Conservation (phyloP, 2,113 vertebrate species). For the Heloderma charlesbogerti region DNA sequence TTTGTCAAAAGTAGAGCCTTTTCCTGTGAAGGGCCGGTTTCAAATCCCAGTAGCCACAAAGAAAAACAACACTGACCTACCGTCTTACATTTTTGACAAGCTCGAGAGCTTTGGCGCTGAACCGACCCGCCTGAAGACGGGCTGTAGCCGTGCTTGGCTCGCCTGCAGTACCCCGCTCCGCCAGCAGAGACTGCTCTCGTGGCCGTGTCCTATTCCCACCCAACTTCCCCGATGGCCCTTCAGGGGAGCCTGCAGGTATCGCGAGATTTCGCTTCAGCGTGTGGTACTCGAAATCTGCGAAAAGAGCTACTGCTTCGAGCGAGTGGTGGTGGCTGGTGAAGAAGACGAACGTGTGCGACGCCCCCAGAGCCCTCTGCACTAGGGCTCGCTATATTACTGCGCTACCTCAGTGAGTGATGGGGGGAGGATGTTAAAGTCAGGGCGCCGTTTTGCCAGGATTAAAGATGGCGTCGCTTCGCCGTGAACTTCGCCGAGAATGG, state of each 20-base stretch:
- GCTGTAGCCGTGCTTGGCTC: neutral
- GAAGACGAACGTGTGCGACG: neutral
- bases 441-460: neutral
- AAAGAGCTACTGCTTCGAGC: neutral
- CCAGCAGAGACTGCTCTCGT: neutral
- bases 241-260: neutral
- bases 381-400: neutral
- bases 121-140: neutral
- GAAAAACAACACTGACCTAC: neutral
- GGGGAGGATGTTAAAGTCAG: neutral
- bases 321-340: neutral
- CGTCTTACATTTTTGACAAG: neutral
- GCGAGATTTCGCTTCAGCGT: neutral
- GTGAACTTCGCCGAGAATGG: too few relatives aligned
- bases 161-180: neutral
- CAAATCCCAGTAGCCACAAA: neutral
- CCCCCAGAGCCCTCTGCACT: neutral
- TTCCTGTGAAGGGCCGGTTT: neutral
- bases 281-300: neutral
- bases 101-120: neutral
- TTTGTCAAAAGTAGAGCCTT: neutral
- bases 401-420: neutral
- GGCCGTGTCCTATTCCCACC: neutral
- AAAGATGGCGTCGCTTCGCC: neutral
- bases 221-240: too few relatives aligned